Conservation (phyloP, 2,113 vertebrate species). For the Climacteris rufus region DNA sequence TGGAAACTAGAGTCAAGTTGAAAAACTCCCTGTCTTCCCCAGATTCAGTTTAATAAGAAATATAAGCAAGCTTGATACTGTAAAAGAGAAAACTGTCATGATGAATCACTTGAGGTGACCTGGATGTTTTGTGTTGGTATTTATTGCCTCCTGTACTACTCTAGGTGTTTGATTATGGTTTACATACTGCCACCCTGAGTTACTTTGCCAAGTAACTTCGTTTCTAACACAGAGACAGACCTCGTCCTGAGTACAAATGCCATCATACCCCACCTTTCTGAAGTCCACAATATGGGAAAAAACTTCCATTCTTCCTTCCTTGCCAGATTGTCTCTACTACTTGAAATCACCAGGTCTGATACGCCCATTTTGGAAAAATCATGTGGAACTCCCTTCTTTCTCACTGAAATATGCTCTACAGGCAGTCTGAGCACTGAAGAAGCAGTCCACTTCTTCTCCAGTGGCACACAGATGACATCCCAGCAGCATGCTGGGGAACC, state of each 20-base stretch:
- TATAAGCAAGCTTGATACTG: fast-evolving
- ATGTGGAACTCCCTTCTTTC: not conserved
- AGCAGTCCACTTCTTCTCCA: not conserved
- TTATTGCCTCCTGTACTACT: not conserved
- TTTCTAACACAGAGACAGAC: not conserved
- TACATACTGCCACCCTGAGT: not conserved
- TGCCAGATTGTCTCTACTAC: not conserved
- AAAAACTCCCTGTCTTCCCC: not conserved
- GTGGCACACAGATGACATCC: not conserved
- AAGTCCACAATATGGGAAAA: not conserved
- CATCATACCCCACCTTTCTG: not conserved
- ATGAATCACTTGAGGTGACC: not conserved
- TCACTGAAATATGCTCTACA: not conserved
- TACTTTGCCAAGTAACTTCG: not conserved
- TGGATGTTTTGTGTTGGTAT: not conserved
- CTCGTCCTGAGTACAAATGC: not conserved
- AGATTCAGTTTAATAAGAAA: not conserved
- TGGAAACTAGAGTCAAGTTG: not conserved
- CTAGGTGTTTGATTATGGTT: not conserved
- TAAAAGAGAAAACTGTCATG: not conserved
- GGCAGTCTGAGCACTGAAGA: not conserved
- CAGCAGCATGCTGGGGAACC: not conserved
- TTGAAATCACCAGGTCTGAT: not conserved
- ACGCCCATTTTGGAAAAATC: not conserved
- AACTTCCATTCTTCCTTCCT: not conserved